Base-by-base conservation (phyloP, 2,113 vertebrate species). In the Spheniscus mendiculus region DNA sequence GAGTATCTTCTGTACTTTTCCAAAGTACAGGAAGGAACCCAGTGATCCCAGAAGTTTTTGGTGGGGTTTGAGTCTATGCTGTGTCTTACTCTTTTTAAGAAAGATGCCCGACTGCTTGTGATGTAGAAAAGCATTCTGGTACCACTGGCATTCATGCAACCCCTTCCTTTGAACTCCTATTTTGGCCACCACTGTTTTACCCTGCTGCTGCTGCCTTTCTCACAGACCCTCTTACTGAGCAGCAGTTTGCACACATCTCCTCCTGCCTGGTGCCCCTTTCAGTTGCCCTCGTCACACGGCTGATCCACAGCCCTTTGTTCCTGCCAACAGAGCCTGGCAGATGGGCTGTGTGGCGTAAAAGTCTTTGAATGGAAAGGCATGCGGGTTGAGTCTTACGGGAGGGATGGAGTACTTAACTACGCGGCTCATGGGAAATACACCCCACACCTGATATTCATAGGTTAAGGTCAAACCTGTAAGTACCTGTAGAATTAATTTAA, bases 241-340 rank as follows among this genome's bases (percentile, higher is more conserved):
- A 90, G 44, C 20, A 44, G 34, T 42, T 45, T 42, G 62, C 36
- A 44, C 26, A 7, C 14, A 22, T 72, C 56, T 86, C 83, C 25
- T 71, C 34, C 61, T 73, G 45, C 40, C 52, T 36, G 10, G 5
- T 69, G 47, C 20, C 49, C 34, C 32, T 80, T 83, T 44, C 42
- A 52, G 40, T 38, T 79, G 42, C 55, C 40, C 52, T 67, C 5
- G 0, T 76, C 47, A 55, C 11, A 9, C 0, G 0, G 10, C 20
- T 70, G 52, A 26, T 56, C 15, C 15, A 34, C 53, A 91, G 76
- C 44, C 32, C 40, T 83, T 72, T 69, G 30, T 56, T 91, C 11
- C 58, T 55, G 12, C 58, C 3, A 5, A 36, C 63, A 73, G 88
- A 86, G 32, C 34, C 63, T 56, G 25, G 34, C 53, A 83, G 30